Conservation (phyloP, 2,797 vertebrate genomes). For the Liasis olivaceus region DNA sequence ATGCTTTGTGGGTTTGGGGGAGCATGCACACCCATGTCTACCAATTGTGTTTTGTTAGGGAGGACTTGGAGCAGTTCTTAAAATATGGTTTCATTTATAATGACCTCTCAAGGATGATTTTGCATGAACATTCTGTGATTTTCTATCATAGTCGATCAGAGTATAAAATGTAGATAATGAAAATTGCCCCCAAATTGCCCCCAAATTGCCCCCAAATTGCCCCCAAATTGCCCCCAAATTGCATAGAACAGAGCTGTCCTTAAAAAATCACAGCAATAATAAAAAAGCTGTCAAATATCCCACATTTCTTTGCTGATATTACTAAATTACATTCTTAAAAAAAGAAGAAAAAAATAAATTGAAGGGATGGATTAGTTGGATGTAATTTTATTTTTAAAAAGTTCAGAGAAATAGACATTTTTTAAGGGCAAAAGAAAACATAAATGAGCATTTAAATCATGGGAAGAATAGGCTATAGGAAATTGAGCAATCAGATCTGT, state of each 20-base stretch:
- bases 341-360: constrained; percentile 10
- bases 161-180: not conserved
- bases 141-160: not conserved
- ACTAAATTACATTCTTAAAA: constrained; percentile 21
- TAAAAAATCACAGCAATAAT: constrained; percentile 6
- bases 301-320: constrained; percentile 4
- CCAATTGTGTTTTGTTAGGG: not conserved
- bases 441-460: constrained; percentile 29
- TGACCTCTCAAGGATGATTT: not conserved
- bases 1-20: not conserved
- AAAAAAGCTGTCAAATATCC: constrained; percentile 10
- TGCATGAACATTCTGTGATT: not conserved
- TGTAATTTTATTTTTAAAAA: constrained; percentile 16
- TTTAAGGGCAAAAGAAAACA: constrained; percentile 11
- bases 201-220: too few relatives aligned
- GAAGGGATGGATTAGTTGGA: constrained; percentile 32
- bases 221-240: constrained; percentile 1
- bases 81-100: not conserved
- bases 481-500: constrained; percentile 22
- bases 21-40: not conserved
- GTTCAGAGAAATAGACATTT: constrained; percentile 24
- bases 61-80: not conserved
- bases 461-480: constrained; percentile 24
- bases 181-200: not conserved
- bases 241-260: not conserved